These are phyloP conservation scores for Spodoptera frugiperda DNA, from an alignment of 1,140 invertebrate genomes.

Conservation along the genomic window DNA sequence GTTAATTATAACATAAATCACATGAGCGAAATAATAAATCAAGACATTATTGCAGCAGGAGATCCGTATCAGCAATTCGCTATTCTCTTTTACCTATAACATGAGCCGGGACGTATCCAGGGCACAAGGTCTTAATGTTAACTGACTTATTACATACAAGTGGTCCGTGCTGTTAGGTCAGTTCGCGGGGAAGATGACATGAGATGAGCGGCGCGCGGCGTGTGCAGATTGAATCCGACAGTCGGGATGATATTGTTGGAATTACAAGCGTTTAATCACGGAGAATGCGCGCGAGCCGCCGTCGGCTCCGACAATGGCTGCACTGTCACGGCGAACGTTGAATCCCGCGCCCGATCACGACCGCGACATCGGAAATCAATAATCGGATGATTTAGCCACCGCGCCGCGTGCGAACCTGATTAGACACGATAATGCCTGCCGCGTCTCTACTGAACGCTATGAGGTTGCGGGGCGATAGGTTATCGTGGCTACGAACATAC, in stretches of 20 bases:
- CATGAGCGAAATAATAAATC: conserved; percentile 37
- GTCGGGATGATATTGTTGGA: conserved; percentile 80
- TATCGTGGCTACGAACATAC: conserved; percentile 72
- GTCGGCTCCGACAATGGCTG: conserved; percentile 75
- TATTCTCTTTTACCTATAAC: conserved; percentile 43
- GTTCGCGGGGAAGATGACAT: conserved; percentile 62
- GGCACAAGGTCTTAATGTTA: conserved; percentile 53
- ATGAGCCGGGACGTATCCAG: conserved; percentile 43
- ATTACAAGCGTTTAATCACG: conserved; percentile 84
- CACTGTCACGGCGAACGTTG: conserved; percentile 80
- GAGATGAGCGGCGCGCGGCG: conserved; percentile 63
- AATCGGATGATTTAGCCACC: conserved; percentile 85
- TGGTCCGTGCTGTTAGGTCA: conserved; percentile 45
- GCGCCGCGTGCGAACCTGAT: conserved; percentile 84
- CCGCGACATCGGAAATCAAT: conserved; percentile 85
- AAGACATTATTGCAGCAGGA: conserved; percentile 38
- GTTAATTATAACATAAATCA: conserved; percentile 41
- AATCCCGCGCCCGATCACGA: conserved; percentile 80
- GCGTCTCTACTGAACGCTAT: conserved; percentile 64
- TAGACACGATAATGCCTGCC: conserved; percentile 81
- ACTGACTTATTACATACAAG: conserved; percentile 48
- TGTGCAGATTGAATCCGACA: conserved; percentile 80
- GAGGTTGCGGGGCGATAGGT: conserved; percentile 73
- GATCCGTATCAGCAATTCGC: conserved; percentile 29
- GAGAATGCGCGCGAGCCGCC: conserved; percentile 70